phyloP scores from a whole-genome alignment of 2,113 vertebrate species.

The Fulmarus glacialis region DNA sequence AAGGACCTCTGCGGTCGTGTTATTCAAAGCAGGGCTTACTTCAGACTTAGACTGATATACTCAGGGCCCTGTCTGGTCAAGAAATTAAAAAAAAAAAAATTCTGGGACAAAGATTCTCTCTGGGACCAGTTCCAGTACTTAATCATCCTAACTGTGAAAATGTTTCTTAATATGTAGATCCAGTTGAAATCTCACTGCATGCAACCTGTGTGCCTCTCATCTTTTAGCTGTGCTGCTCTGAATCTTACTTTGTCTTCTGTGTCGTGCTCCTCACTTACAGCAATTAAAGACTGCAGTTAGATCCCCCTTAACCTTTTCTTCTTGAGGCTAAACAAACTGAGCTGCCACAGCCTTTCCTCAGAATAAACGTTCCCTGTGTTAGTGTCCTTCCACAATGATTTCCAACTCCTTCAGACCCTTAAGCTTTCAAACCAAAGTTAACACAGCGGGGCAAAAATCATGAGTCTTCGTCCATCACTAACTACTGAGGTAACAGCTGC shows the following conservation, averaged over 20 bases:
- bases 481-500: background rate
- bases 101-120: background rate
- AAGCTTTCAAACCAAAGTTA: background rate
- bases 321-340: background rate
- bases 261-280: rapidly evolving
- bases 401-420: background rate
- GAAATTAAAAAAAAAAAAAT: background rate
- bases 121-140: background rate
- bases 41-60: background rate
- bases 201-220: background rate
- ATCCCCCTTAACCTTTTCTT: background rate
- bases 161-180: background rate
- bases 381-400: background rate
- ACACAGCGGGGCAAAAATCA: rapidly evolving
- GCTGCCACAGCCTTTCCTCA: background rate
- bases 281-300: background rate
- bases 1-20: background rate
- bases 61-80: background rate
- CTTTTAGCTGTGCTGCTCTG: background rate
- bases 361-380: background rate
- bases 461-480: background rate
- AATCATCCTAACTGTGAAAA: background rate
- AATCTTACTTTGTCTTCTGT: background rate
- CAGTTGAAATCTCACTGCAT: background rate
- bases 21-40: background rate